A percentile compares a stretch with the other conserved stretches of the same genome.
Conservation (phyloP, 2,888 invertebrate genomes). For the Melieria crassipennis region DNA sequence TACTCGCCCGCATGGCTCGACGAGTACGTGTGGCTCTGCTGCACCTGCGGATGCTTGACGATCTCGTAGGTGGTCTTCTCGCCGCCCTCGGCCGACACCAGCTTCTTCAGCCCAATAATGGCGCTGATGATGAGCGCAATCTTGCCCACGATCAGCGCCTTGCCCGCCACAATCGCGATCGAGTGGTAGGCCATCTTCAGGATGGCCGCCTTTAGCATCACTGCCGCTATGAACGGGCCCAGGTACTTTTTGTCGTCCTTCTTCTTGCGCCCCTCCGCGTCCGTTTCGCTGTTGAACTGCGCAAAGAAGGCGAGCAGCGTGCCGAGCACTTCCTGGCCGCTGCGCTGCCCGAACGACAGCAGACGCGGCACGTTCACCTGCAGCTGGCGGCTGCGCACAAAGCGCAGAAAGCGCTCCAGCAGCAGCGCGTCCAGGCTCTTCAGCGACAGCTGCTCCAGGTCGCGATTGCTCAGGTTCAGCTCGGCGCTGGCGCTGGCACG, state of each 20-base stretch:
- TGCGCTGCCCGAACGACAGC: conserved; percentile 67
- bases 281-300: conserved; percentile 21
- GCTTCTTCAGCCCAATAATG: conserved; percentile 82
- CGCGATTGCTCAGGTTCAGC: conserved; percentile 69
- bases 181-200: conserved; percentile 79
- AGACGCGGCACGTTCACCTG: conserved; percentile 68
- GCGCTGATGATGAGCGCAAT: conserved; percentile 82
- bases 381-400: conserved; percentile 72
- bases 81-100: conserved; percentile 75
- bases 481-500: conserved; percentile 53
- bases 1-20: conserved; percentile 73
- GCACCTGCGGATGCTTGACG: conserved; percentile 85
- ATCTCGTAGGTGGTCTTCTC: conserved; percentile 88
- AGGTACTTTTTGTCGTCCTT: conserved; percentile 71
- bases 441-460: conserved; percentile 71
- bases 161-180: conserved; percentile 80
- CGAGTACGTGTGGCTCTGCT: conserved; percentile 80
- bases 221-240: conserved; percentile 74
- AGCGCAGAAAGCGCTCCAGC: conserved; percentile 69
- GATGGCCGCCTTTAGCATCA: conserved; percentile 78
- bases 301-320: conserved; percentile 64
- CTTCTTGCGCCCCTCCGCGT: conserved; percentile 69
- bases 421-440: conserved; percentile 72
- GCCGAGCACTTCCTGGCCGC: conserved; percentile 56
- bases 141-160: conserved; percentile 84